These are phyloP conservation scores for Netelia fuscicornis DNA, from an alignment of 2,888 invertebrate species.

Conservation along the genomic window DNA sequence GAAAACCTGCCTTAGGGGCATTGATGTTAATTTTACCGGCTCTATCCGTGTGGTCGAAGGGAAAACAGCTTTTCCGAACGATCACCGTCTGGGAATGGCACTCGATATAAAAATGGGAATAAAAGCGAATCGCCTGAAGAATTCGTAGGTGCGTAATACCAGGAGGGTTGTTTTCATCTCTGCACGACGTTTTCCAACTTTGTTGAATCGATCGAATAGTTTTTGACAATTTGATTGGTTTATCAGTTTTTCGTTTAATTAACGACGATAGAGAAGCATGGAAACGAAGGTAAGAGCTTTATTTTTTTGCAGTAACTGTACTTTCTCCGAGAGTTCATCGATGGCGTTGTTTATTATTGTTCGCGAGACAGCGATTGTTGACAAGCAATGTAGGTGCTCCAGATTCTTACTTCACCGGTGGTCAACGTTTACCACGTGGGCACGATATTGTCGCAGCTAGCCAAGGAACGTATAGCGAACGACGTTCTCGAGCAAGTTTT, in stretches of 20 bases:
- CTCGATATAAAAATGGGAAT: background rate
- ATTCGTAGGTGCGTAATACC: background rate
- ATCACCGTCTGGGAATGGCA: background rate
- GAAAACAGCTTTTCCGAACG: conserved; percentile 42
- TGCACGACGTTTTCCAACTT: background rate
- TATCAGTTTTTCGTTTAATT: too few relatives aligned
- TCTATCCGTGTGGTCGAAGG: conserved; percentile 1
- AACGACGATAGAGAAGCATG: too few relatives aligned
- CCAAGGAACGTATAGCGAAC: conserved; percentile 28
- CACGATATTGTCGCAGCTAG: conserved; percentile 26
- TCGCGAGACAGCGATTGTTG: conserved; percentile 32
- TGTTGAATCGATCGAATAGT: background rate
- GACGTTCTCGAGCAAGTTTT: conserved; percentile 55
- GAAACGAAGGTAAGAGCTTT: too few relatives aligned
- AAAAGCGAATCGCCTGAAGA: conserved; percentile 16
- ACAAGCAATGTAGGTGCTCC: conserved; percentile 52
- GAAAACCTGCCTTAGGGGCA: conserved; percentile 73
- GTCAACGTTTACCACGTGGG: conserved; percentile 31
- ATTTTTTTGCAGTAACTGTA: too few relatives aligned
- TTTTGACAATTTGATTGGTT: too few relatives aligned
- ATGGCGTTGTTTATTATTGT: background rate
- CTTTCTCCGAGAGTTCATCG: background rate
- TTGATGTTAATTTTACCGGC: background rate
- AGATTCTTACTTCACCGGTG: conserved; percentile 33
- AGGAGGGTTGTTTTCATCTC: background rate